Conservation (phyloP, 2,797 vertebrate species). For the Siniperca undulata region DNA sequence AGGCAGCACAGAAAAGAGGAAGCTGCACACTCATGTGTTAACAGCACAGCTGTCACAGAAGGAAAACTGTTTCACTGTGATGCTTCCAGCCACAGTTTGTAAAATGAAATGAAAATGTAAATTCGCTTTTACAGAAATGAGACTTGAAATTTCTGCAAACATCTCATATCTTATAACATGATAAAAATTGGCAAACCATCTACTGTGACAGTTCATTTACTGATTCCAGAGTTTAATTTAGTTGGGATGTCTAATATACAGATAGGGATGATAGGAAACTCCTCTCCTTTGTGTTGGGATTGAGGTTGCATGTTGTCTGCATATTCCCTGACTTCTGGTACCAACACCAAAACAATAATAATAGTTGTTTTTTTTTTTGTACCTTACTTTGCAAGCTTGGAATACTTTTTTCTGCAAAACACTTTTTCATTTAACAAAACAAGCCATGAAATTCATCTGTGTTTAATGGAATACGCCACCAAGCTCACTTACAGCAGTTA, state of each 20-base stretch:
- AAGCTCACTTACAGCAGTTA: background rate
- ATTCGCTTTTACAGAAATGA: background rate
- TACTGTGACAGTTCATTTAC: background rate
- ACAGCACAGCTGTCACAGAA: constrained; percentile 9
- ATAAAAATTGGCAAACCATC: background rate
- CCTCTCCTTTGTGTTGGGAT: background rate
- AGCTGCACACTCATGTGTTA: background rate
- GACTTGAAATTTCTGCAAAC: background rate
- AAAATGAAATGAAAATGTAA: background rate
- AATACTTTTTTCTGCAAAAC: too few relatives aligned
- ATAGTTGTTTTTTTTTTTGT: too few relatives aligned
- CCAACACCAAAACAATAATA: too few relatives aligned
- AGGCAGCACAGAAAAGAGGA: background rate
- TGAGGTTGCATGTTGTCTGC: background rate
- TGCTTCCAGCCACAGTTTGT: background rate
- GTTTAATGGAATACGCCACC: background rate
- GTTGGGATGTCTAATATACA: too few relatives aligned
- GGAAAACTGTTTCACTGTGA: background rate
- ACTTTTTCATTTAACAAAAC: background rate
- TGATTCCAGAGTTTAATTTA: background rate
- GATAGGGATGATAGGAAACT: background rate
- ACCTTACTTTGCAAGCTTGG: too few relatives aligned
- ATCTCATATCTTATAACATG: background rate
- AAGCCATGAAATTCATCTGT: background rate
- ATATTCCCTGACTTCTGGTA: background rate